Evolutionary conservation across 2,797 vertebrate genomes (phyloP).

Genomic region (Moxostoma hubbsi): DNA sequence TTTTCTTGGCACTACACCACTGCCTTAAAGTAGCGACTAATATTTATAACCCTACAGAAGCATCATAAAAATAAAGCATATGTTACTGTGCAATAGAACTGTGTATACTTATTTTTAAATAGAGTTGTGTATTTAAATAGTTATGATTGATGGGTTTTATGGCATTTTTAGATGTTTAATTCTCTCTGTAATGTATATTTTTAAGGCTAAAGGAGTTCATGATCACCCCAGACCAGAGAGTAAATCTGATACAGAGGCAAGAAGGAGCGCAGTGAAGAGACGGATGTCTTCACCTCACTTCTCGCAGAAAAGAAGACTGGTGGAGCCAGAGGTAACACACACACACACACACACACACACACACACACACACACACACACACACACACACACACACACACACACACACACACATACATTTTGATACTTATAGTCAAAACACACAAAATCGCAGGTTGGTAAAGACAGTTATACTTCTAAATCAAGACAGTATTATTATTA

Average conservation of each 20-base stretch:
- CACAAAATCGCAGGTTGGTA: neutral
- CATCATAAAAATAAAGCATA: neutral
- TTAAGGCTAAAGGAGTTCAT: constrained; percentile 93
- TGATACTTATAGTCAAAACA: neutral
- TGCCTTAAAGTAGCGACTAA: too few species aligned
- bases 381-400: neutral
- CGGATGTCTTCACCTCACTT: constrained; percentile 85
- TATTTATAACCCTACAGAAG: neutral
- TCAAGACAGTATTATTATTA: neutral
- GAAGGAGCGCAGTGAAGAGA: constrained; percentile 90
- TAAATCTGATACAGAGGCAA: constrained; percentile 92
- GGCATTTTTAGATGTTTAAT: neutral
- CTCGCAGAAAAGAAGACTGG: constrained; percentile 83
- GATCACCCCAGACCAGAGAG: constrained; percentile 95
- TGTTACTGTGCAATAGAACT: neutral
- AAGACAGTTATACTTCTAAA: neutral
- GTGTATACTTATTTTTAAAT: neutral
- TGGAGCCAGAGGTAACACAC: constrained; percentile 80
- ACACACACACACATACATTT: neutral
- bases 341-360: too few species aligned
- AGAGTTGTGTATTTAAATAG: neutral
- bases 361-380: too few species aligned
- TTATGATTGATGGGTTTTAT: constrained; percentile 5
- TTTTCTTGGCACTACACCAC: too few species aligned
- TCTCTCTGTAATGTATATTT: neutral